Percentiles rank a stretch among this genome's conserved stretches.
Conservation (phyloP, 2,888 invertebrate genomes). For the Aricia artaxerxes region DNA sequence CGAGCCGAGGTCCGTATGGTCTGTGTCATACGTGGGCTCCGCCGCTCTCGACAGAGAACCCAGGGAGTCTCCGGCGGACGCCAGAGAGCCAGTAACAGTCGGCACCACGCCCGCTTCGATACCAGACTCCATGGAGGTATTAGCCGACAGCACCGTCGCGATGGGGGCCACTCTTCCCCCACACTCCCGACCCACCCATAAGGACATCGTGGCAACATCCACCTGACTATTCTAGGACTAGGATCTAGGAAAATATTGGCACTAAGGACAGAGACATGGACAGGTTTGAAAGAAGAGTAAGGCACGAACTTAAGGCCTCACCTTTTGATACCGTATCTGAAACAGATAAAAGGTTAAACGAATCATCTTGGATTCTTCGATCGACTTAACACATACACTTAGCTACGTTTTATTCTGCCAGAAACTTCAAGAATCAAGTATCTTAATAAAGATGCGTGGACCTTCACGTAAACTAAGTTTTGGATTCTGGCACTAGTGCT, state of each 20-base stretch:
- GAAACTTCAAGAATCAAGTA: too few relatives aligned
- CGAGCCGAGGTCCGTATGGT: conserved; percentile 89
- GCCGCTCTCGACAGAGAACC: conserved; percentile 81
- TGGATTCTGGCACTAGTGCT: too few relatives aligned
- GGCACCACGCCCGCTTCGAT: conserved; percentile 85
- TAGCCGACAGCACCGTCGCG: conserved; percentile 69
- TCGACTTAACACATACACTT: too few relatives aligned
- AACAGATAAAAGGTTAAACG: conserved; percentile 47
- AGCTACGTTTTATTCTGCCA: too few relatives aligned
- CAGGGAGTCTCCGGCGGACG: conserved; percentile 78
- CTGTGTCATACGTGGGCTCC: conserved; percentile 87
- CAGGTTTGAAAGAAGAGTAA: conserved; percentile 50
- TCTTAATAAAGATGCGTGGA: too few relatives aligned
- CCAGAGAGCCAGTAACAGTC: conserved; percentile 86
- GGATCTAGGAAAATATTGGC: conserved; percentile 21
- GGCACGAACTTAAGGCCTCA: conserved; percentile 57
- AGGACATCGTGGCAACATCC: conserved; percentile 72
- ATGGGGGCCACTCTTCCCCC: conserved; percentile 52
- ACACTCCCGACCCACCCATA: conserved; percentile 75
- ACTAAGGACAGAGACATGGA: conserved; percentile 39
- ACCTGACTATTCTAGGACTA: conserved; percentile 48
- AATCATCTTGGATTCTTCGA: neutral
- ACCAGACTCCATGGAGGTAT: conserved; percentile 83
- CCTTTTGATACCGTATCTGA: conserved; percentile 57
- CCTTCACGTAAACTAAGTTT: too few relatives aligned